Evolutionary conservation across 1,140 invertebrate species (phyloP).

Genomic region (Manduca sexta): DNA sequence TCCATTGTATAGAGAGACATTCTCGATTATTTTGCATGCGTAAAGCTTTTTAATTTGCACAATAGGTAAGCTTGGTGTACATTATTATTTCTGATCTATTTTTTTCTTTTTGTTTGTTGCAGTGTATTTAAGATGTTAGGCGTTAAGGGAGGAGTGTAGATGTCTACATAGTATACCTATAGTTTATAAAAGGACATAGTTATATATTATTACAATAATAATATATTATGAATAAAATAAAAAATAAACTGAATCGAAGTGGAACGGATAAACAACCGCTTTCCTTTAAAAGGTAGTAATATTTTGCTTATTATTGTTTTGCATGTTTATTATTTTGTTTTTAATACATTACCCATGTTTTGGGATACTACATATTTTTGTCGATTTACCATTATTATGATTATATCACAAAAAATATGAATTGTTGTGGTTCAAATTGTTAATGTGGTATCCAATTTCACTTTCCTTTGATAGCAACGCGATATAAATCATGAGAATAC

Average conservation of each 20-base stretch:
- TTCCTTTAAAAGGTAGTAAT: constrained; percentile 57
- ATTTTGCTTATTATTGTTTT: constrained; percentile 31
- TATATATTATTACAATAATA: constrained; percentile 73
- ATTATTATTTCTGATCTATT: constrained; percentile 23
- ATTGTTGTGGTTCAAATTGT: too few species aligned
- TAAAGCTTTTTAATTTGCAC: too few species aligned
- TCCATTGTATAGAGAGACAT: too few species aligned
- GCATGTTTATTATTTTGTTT: constrained; percentile 14
- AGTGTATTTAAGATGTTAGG: constrained; percentile 71
- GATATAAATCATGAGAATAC: too few species aligned
- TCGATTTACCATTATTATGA: too few species aligned
- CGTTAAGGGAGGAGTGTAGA: constrained; percentile 64
- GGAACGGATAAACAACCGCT: constrained; percentile 58
- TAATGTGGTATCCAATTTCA: too few species aligned
- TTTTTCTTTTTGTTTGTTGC: constrained; percentile 61
- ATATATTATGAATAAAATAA: constrained; percentile 66
- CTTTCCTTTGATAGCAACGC: too few species aligned
- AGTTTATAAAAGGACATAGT: constrained; percentile 69
- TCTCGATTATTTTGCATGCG: too few species aligned
- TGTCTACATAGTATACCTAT: constrained; percentile 70
- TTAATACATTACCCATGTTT: not conserved
- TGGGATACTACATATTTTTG: too few species aligned
- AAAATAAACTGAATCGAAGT: constrained; percentile 47
- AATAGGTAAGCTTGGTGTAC: constrained; percentile 6
- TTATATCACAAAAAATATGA: too few species aligned